Conservation (phyloP, 1,140 invertebrate species). For the Artemia franciscana region DNA sequence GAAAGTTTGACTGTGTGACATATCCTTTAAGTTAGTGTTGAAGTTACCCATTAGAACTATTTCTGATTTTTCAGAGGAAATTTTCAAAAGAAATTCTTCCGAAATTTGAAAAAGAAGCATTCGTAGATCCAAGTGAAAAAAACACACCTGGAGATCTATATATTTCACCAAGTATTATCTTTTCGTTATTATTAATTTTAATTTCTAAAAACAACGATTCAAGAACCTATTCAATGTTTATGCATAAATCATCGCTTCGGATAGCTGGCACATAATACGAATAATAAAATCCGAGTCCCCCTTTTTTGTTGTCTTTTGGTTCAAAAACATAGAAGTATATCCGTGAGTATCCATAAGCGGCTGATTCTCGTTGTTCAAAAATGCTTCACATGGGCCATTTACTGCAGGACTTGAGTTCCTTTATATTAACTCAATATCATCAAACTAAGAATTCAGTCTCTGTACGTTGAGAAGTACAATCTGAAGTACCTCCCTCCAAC, state of each 20-base stretch:
- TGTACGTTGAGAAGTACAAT: neutral
- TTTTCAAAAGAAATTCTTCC: neutral
- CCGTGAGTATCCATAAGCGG: neutral
- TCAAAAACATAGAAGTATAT: neutral
- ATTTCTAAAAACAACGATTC: neutral
- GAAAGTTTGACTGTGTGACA: neutral
- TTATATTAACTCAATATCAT: neutral
- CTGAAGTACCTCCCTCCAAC: neutral
- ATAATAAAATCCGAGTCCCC: neutral
- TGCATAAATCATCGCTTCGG: neutral
- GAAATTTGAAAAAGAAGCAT: neutral
- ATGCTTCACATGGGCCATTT: neutral
- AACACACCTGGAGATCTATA: neutral
- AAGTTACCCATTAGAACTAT: neutral
- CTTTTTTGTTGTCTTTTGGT: neutral
- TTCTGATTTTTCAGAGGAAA: neutral
- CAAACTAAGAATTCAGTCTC: neutral
- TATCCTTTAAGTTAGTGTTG: neutral
- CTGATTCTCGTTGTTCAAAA: neutral
- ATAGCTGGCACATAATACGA: neutral
- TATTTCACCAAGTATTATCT: neutral
- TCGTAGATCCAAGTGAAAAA: neutral
- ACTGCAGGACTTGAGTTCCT: neutral
- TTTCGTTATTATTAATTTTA: neutral
- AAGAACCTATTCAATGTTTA: neutral